A percentile compares a stretch with the other conserved stretches of the same genome.
phyloP scores from a whole-genome alignment of 2,797 vertebrate genomes.

The Hoplostethus atlanticus region DNA sequence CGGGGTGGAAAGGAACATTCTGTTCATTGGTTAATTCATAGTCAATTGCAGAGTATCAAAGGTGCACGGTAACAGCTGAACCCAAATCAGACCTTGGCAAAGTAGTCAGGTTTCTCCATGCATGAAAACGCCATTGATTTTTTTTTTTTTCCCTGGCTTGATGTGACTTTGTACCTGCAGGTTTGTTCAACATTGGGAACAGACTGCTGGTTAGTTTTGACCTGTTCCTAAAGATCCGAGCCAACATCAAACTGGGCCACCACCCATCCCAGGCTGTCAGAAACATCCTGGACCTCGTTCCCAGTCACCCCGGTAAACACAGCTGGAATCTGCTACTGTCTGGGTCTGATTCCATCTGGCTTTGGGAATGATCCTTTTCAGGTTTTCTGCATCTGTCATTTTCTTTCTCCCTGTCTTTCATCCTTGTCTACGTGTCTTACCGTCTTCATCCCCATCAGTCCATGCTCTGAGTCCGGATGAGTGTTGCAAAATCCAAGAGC shows the following conservation, averaged over 20 bases:
- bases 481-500: conserved; percentile 87
- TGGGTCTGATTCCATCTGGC: neutral
- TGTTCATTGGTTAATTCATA: no score
- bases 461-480: conserved; percentile 86
- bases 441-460: conserved; percentile 76
- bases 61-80: no score
- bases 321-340: neutral
- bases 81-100: no score
- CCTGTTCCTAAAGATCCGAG: conserved; percentile 93
- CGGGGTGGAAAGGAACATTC: no score
- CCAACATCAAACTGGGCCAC: conserved; percentile 89
- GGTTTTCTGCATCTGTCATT: neutral
- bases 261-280: conserved; percentile 87
- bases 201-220: conserved; percentile 95
- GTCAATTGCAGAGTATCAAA: no score
- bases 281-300: conserved; percentile 82
- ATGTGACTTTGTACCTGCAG: conserved; percentile 72
- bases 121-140: no score
- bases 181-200: conserved; percentile 97
- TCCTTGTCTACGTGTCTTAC: neutral
- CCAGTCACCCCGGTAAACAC: conserved; percentile 75
- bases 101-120: no score
- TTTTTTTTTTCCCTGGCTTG: neutral
- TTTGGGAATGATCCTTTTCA: neutral
- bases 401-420: neutral